A percentile compares a stretch with the other conserved stretches of the same genome.
These are phyloP conservation scores for Mandrillus leucophaeus DNA, from an alignment of 2,113 vertebrate genomes.

Conservation along the genomic window DNA sequence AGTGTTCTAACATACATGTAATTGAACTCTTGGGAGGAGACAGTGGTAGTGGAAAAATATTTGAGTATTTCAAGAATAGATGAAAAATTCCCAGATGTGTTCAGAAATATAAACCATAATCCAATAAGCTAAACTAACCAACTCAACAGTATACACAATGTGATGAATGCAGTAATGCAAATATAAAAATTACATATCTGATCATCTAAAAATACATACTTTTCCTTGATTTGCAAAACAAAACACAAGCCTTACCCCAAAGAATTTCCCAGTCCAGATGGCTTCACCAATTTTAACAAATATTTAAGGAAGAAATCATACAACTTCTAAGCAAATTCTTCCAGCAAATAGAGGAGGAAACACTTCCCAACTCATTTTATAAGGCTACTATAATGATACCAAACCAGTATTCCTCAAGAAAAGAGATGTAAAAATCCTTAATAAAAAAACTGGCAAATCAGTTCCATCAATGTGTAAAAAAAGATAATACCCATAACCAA, in stretches of 20 bases:
- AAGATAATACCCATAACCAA: neutral
- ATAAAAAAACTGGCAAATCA: neutral
- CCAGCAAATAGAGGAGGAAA: neutral
- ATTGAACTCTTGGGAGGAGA: neutral
- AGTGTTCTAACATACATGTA: neutral
- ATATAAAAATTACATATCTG: neutral
- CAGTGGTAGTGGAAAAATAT: neutral
- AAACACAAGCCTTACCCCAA: neutral
- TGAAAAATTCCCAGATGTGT: neutral
- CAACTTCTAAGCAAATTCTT: neutral
- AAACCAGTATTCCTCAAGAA: neutral
- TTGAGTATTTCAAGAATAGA: neutral
- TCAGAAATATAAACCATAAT: neutral
- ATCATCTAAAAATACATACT: neutral
- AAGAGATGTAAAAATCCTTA: constrained; percentile 12
- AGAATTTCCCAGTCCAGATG: neutral
- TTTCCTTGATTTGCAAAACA: constrained; percentile 3
- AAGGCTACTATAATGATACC: neutral
- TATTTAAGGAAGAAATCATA: constrained; percentile 28
- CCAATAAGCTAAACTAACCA: neutral
- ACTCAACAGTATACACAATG: neutral
- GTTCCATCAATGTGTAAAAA: neutral
- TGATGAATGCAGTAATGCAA: neutral
- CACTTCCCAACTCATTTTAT: neutral
- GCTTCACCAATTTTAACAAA: neutral